A percentile compares a stretch with the other conserved stretches of the same genome.
Evolutionary conservation across 1,140 invertebrate genomes (phyloP).

Genomic region (Tenebrio molitor): DNA sequence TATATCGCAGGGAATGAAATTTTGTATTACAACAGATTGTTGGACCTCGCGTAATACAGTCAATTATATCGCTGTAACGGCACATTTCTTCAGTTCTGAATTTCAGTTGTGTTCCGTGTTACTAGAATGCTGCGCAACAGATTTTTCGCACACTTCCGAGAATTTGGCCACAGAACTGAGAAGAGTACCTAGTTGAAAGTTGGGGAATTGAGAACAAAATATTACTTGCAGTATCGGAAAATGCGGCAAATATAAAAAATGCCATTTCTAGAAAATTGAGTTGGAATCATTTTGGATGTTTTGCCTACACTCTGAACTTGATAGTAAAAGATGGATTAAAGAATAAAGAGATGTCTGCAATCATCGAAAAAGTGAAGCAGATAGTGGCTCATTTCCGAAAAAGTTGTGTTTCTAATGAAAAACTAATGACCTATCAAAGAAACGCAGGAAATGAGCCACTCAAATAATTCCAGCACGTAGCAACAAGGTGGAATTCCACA

Average conservation of each 20-base stretch:
- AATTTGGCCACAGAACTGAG: neutral
- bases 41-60: no score
- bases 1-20: no score
- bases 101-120: constrained; percentile 45
- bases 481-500: no score
- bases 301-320: constrained; percentile 10
- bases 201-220: neutral
- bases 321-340: neutral
- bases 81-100: constrained; percentile 48
- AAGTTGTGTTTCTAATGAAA: neutral
- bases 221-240: neutral
- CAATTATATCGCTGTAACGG: constrained; percentile 49
- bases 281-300: neutral
- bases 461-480: neutral
- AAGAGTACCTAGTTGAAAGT: neutral
- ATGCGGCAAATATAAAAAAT: no score
- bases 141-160: constrained; percentile 23
- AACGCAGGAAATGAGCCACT: neutral
- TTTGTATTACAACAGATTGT: no score
- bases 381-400: neutral
- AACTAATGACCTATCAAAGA: constrained; percentile 16
- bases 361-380: neutral
- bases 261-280: neutral
- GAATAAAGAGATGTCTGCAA: neutral
- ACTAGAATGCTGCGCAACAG: constrained; percentile 43